Evolutionary conservation across 2,888 invertebrate genomes (phyloP), one percentile per base, ranked within the genome.

Genomic region (Eutolmus rufibarbis): DNA sequence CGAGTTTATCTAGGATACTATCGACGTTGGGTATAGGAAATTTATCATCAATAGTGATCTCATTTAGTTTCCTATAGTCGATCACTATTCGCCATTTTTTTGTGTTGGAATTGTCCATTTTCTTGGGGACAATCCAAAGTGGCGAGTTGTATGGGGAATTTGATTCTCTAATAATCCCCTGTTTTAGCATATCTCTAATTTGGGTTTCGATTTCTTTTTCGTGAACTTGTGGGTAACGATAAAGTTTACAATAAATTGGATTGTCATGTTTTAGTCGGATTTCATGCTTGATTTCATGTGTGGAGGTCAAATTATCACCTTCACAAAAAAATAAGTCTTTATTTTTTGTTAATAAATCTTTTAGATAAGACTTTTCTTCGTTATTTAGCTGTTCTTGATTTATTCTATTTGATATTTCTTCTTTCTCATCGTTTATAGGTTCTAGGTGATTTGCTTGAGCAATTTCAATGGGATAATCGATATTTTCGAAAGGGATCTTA

Each of bases 391-490:
- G 56, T 16, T 56, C 34, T 16, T 82, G 82, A n/a, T 82, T 82
- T 31, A 82, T 81, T 23, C 23, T 43, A 81, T 81, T 81, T n/a
- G 14, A 82, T 12, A 82, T 82, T 57, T 82, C 82, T 28, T 56
- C 31, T 9, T 57, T 82, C 19, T 9, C 82, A 57, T 57, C n/a
- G 5, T 82, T 57, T 23, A 56, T 56, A 28, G 57, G 66, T 82
- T 56, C 82, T n/a, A 82, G 37, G 79, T 79, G 77, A 74, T 74
- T 31, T 74, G 19, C 19, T n/a, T 76, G 76, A 31, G 78, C 40
- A 40, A 82, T 28, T 82, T 84, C 84, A 84, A 40, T 57, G 34
- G 74, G 84, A 84, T 87, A 34, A 9, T 74, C n/a, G 31, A 82
- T 56, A 56, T 82, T 56, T n/a, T 86, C 28, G 14, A 79, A 86